Conservation (phyloP, 2,113 vertebrate genomes). For the Rhinopomastus cyanomelas region DNA sequence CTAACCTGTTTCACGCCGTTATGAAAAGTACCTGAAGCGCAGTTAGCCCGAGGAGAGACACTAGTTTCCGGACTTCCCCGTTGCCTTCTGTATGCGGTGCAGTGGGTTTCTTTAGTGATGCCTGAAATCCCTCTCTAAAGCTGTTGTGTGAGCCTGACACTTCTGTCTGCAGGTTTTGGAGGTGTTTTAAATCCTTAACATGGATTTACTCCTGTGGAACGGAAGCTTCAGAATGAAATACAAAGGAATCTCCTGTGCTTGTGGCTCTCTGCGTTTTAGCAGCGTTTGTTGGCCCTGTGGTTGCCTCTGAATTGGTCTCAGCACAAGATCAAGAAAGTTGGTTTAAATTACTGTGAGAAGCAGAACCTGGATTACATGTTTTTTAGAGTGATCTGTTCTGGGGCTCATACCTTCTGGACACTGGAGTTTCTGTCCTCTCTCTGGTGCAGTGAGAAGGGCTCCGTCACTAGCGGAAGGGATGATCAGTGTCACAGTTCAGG, state of each 20-base stretch:
- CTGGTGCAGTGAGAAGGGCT: not conserved
- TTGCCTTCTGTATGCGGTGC: not conserved
- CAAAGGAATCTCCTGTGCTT: not conserved
- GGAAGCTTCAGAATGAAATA: not conserved
- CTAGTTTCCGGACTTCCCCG: not conserved
- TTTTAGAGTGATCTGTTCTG: not conserved
- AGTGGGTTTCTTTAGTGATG: not conserved
- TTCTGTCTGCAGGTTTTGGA: not conserved
- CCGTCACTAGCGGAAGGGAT: not conserved
- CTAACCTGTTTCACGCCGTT: not conserved
- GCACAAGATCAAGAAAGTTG: not conserved
- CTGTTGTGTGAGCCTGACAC: not conserved
- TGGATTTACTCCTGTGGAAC: not conserved
- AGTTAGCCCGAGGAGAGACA: not conserved
- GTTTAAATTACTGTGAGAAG: not conserved
- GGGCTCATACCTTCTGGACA: not conserved
- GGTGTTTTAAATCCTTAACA: not conserved
- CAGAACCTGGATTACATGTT: not conserved
- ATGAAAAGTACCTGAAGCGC: not conserved
- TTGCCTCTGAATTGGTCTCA: not conserved
- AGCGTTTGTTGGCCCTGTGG: not conserved
- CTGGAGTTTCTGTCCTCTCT: not conserved
- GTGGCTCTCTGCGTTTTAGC: not conserved
- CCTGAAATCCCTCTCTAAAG: not conserved
- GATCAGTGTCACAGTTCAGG: not conserved